Base-by-base conservation (phyloP, 1,140 invertebrate genomes). In the Ylistrum balloti region DNA sequence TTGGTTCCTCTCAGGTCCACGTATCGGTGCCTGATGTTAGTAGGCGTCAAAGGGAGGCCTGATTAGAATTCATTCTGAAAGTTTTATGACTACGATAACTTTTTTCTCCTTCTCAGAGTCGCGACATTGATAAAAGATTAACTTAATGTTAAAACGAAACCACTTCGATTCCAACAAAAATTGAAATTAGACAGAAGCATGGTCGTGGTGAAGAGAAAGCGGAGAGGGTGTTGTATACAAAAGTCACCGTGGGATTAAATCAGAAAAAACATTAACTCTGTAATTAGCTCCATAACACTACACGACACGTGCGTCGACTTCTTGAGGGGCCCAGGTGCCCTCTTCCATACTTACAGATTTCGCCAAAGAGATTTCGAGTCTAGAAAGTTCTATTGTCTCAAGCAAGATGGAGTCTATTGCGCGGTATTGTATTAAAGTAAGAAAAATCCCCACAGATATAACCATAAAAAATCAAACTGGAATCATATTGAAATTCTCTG, bases 51-150 rank as follows among this genome's bases (percentile, higher is more conserved):
- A n/a, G 56, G 28, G n/a, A 74, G n/a, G 22, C 56, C n/a, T 74
- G 56, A 74, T 74, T 74, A 74, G 56, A 74, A 74, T 74, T 74
- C 22, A 28, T 74, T 74, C 56, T 74, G 56, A 74, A 74, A 74
- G 56, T 74, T 74, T 74, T 74, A 74, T n/a, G 56, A 74, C 56
- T 74, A n/a, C 56, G 56, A 74, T n/a, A 45, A 74, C 1, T 28
- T 28, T 28, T 74, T 74, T 17, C 56, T 22, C 13, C 56, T 74
- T 74, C 22, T 0, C 56, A 74, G 13, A 74, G 56, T 74, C 56
- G 22, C 56, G 56, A 74, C 56, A 28, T 74, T 74, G 56, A 74
- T 74, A 74, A 74, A 74, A 74, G 56, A 74, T 74, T 74, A 74
- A 74, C 56, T 7, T 9, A 74, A 74, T 28, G 56, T 74, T 28